Conservation (phyloP, 1,140 invertebrate species). For the Oreohelix idahoensis region DNA sequence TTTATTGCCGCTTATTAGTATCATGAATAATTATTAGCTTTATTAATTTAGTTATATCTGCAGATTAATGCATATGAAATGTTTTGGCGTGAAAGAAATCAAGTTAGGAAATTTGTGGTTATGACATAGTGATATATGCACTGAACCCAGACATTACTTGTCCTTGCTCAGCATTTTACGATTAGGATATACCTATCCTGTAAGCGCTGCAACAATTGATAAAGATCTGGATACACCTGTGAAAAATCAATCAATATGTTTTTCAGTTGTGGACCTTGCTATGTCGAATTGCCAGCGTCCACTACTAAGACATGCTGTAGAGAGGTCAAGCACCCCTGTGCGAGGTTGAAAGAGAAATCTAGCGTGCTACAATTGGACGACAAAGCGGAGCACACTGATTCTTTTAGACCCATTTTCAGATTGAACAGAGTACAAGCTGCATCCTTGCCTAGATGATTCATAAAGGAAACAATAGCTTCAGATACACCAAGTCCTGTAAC, state of each 20-base stretch:
- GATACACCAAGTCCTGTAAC: neutral
- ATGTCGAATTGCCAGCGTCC: conserved; percentile 12
- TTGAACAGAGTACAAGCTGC: neutral
- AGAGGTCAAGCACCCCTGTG: conserved; percentile 8
- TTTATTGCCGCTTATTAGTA: too few species aligned
- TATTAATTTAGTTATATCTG: too few species aligned
- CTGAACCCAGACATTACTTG: too few species aligned
- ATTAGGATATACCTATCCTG: too few species aligned
- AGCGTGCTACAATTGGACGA: neutral
- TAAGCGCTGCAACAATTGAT: neutral
- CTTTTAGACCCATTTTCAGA: neutral
- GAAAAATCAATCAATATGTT: neutral
- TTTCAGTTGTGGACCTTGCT: neutral
- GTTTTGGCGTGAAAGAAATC: too few species aligned
- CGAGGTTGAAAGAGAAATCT: neutral
- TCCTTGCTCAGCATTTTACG: too few species aligned
- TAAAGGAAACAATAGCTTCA: too few species aligned
- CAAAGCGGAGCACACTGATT: neutral
- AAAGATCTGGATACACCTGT: neutral
- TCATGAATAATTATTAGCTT: too few species aligned
- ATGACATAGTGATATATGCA: too few species aligned
- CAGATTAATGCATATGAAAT: too few species aligned
- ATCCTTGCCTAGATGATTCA: neutral
- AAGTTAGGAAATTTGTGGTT: too few species aligned
- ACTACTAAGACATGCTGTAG: neutral